These are phyloP conservation scores for Strigamia crassipes DNA, from an alignment of 2,888 invertebrate species.

Conservation along the genomic window DNA sequence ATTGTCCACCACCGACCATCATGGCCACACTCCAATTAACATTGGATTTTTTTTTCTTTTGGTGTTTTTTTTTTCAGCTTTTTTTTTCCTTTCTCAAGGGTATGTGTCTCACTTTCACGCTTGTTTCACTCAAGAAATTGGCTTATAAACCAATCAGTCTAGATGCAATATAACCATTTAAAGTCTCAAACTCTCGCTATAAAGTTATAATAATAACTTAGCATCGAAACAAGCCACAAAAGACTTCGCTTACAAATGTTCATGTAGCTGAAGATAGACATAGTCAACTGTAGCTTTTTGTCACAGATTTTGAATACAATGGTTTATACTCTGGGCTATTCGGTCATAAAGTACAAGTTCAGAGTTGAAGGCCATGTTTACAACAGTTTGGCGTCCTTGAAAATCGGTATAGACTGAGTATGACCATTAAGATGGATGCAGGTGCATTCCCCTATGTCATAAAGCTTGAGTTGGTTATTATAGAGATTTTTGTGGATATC, in stretches of 20 bases:
- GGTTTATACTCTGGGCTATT: neutral
- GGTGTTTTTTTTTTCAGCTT: neutral
- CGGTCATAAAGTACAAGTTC: neutral
- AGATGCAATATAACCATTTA: neutral
- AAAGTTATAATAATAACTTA: neutral
- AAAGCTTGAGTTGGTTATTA: neutral
- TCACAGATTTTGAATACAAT: neutral
- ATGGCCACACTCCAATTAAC: neutral
- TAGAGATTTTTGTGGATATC: neutral
- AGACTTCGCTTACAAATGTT: neutral
- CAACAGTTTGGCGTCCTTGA: neutral
- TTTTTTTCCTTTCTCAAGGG: neutral
- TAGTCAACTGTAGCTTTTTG: neutral
- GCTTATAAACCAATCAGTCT: neutral
- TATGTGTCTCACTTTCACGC: neutral
- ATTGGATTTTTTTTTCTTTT: neutral
- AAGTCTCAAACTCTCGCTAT: neutral
- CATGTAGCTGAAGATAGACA: neutral
- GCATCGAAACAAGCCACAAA: neutral
- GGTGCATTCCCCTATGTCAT: neutral
- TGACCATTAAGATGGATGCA: neutral
- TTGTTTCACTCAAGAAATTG: neutral
- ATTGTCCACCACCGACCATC: neutral
- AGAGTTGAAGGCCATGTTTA: neutral
- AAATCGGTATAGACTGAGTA: neutral